Evolutionary conservation across 2,888 invertebrate genomes (phyloP).

Genomic region (Athetis lepigone): DNA sequence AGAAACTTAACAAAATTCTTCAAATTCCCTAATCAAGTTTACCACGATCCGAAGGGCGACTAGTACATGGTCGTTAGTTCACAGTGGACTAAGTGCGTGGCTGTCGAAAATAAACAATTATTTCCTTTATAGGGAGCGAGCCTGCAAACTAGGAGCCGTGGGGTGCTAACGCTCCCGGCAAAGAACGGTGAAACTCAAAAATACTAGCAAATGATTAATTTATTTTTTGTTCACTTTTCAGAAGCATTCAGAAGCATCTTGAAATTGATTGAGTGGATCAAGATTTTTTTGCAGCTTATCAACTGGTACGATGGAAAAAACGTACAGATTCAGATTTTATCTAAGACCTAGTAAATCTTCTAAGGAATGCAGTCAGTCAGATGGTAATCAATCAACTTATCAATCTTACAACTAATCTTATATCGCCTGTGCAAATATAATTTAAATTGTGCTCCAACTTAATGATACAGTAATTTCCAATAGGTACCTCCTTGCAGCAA

Average conservation of each 20-base stretch:
- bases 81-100: constrained; percentile 76
- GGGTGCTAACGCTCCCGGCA: constrained; percentile 69
- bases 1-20: constrained; percentile 52
- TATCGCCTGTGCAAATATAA: constrained; percentile 45
- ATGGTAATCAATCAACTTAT: constrained; percentile 27
- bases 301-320: not conserved
- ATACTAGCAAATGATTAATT: constrained; percentile 2
- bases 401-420: constrained; percentile 21
- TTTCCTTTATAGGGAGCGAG: constrained; percentile 81
- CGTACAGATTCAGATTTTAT: not conserved
- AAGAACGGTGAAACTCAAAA: constrained; percentile 64
- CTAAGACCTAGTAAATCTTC: constrained; percentile 3
- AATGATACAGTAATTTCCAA: constrained; percentile 56
- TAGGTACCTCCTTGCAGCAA: constrained; percentile 42
- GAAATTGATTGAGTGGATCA: not conserved
- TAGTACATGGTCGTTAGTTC: constrained; percentile 74
- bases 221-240: not conserved
- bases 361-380: constrained; percentile 21
- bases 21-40: constrained; percentile 67
- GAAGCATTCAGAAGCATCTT: not conserved
- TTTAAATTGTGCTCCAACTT: constrained; percentile 42
- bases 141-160: constrained; percentile 76
- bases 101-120: constrained; percentile 90
- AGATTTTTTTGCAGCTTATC: not conserved
- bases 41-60: constrained; percentile 59